Base-by-base conservation (phyloP, 2,888 invertebrate genomes). In the Diogma glabrata region DNA sequence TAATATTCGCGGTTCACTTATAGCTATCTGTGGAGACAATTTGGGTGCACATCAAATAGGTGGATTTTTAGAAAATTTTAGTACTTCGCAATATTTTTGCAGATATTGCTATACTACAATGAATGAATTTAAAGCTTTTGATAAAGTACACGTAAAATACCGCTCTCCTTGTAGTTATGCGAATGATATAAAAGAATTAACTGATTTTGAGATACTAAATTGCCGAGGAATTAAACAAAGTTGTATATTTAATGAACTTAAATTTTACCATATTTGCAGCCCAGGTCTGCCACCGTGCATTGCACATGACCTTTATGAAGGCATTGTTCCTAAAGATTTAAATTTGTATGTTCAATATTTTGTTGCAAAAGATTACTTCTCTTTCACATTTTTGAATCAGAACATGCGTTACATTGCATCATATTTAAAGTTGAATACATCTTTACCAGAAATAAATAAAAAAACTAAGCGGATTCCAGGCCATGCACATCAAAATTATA, bases 31-130 rank as follows among this genome's bases (percentile, higher is more conserved):
- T n/a, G n/a, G 2, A 3, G 4, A 45, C 12, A 45, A 45, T 20
- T 22, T 45, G n/a, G 45, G 45, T 10, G 19, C 45, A 19, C 23
- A 45, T 45, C 45, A 45, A 45, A 45, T 22, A 10, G 20, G 45
- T 5, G 45, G 45, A 10, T 45, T 45, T 22, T 45, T 45, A 20
- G 45, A 45, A 45, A n/a, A 22, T 19, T 45, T 45, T 22, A 45
- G 45, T 7, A 22, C 45, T 6, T 45, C 45, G 3, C 45, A 45
- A 45, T 45, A 45, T 22, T 45, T 45, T 22, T 45, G 45, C 14
- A n/a, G n/a, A n/a, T n/a, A n/a, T n/a, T n/a, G n/a, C n/a, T n/a
- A n/a, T n/a, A n/a, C n/a, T n/a, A n/a, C 45, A 12, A 20, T 45
- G 10, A 22, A 8, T 12, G 45, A 45, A 22, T 45, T 45, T 22